phyloP scores from a whole-genome alignment of 2,797 vertebrate genomes.

The Sebastes cheni region DNA sequence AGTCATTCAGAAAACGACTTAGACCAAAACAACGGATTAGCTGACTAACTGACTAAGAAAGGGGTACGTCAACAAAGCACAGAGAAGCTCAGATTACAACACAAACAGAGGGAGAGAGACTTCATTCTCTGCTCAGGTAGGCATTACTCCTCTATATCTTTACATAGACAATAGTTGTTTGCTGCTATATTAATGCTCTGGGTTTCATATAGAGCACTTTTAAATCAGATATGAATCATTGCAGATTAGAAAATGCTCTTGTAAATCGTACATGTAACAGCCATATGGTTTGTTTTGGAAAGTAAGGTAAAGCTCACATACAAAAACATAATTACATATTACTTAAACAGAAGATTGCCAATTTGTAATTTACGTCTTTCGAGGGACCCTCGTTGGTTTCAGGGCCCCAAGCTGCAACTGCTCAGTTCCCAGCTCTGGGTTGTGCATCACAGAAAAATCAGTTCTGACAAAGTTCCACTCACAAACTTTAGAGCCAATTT shows the following conservation, averaged over 20 bases:
- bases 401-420: background rate
- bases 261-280: background rate
- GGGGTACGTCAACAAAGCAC: rapidly evolving
- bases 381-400: background rate
- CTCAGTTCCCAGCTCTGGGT: background rate
- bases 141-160: too few species aligned
- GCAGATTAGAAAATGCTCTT: background rate
- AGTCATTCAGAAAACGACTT: too few species aligned
- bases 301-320: background rate
- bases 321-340: background rate
- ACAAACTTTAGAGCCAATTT: background rate
- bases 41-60: too few species aligned
- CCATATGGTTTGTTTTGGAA: background rate
- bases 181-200: too few species aligned
- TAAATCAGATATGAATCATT: background rate
- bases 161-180: too few species aligned
- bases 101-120: too few species aligned
- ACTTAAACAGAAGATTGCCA: rapidly evolving
- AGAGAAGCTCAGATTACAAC: too few species aligned
- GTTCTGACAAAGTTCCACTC: background rate
- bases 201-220: too few species aligned
- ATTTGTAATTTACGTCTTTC: background rate
- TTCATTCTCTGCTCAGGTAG: too few species aligned
- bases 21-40: too few species aligned
- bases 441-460: background rate